Evolutionary conservation across 2,888 invertebrate genomes (phyloP).

Genomic region (Marronus borbonicus): DNA sequence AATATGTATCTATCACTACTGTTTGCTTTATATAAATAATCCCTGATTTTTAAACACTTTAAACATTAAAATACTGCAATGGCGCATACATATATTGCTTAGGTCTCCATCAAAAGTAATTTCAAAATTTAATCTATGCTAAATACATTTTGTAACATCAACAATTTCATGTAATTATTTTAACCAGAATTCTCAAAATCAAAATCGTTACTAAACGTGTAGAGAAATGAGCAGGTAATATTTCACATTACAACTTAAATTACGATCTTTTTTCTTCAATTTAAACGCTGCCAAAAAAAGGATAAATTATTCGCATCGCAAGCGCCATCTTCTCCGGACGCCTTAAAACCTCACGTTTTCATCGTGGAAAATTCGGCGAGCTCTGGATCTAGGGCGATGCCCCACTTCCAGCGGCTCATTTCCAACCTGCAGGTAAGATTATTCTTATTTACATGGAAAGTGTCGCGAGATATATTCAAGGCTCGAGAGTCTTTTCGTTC

Average conservation of each 20-base stretch:
- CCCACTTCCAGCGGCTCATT: constrained; percentile 80
- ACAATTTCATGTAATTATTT: no score
- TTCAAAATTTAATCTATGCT: no score
- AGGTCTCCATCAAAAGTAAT: no score
- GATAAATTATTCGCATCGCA: constrained; percentile 66
- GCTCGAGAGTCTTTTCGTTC: neutral
- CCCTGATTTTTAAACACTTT: no score
- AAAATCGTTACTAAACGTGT: no score
- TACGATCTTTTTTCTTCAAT: constrained; percentile 38
- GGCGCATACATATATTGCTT: no score
- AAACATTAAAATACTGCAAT: no score
- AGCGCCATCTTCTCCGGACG: constrained; percentile 65
- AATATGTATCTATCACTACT: no score
- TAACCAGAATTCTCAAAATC: neutral
- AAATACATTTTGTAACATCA: no score
- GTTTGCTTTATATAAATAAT: no score
- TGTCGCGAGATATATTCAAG: neutral
- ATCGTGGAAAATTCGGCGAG: constrained; percentile 69
- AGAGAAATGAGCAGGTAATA: neutral
- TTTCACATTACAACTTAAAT: constrained; percentile 26
- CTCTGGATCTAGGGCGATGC: constrained; percentile 75
- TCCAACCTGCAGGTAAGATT: constrained; percentile 81
- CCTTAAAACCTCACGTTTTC: constrained; percentile 64
- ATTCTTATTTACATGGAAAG: constrained; percentile 29
- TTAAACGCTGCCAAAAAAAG: constrained; percentile 62